phyloP scores from a whole-genome alignment of 2,113 vertebrate genomes.

The Abramis brama region DNA sequence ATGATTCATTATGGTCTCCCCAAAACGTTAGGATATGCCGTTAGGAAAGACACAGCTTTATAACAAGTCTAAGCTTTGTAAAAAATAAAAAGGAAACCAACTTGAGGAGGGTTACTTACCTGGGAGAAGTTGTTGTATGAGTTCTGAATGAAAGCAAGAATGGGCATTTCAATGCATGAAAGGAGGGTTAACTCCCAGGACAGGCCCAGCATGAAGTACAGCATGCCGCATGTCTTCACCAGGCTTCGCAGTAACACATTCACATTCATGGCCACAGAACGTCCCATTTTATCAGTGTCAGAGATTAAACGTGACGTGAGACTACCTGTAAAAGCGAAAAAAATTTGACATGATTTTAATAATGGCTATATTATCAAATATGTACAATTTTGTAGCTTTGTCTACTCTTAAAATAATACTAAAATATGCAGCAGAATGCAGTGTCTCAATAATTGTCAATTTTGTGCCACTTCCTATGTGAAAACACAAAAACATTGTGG shows the following conservation, averaged over 20 bases:
- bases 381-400: background rate
- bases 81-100: background rate
- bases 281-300: constrained; percentile 82
- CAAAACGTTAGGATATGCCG: background rate
- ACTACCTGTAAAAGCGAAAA: constrained; percentile 66
- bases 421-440: background rate
- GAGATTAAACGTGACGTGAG: constrained; percentile 80
- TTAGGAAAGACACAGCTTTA: background rate
- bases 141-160: constrained; percentile 71
- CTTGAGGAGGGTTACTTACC: constrained; percentile 64
- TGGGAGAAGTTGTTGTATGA: constrained; percentile 70
- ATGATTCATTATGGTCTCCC: background rate
- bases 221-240: constrained; percentile 77
- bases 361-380: too few species aligned
- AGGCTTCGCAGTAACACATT: constrained; percentile 79
- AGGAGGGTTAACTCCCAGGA: constrained; percentile 84
- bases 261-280: constrained; percentile 78
- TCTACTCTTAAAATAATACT: background rate
- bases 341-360: background rate
- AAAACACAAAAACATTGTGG: too few species aligned
- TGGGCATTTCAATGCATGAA: constrained; percentile 77
- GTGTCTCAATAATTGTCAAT: background rate
- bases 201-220: constrained; percentile 77
- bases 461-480: too few species aligned
- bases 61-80: background rate